Evolutionary conservation across 2,113 vertebrate genomes (phyloP).

Genomic region (Catharus minimus): DNA sequence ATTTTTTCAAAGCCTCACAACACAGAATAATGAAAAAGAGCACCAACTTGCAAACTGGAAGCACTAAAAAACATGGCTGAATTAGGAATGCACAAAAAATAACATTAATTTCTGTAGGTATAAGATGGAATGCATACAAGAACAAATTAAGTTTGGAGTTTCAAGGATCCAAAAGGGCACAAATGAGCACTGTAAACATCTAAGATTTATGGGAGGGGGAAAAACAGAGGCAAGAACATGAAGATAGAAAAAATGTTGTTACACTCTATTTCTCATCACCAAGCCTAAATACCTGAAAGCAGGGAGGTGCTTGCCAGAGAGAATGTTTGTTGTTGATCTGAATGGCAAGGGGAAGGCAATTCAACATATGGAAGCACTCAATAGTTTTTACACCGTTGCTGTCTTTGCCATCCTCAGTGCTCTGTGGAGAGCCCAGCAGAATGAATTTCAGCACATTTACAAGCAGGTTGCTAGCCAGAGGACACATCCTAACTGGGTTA

Average conservation of each 20-base stretch:
- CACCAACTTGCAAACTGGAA: neutral
- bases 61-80: neutral
- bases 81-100: neutral
- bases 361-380: neutral
- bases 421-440: neutral
- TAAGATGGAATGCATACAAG: neutral
- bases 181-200: neutral
- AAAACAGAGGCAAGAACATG: neutral
- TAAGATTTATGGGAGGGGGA: neutral
- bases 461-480: neutral
- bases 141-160: neutral
- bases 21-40: neutral
- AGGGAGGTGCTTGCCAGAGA: neutral
- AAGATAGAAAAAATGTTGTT: neutral
- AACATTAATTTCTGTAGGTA: constrained; percentile 14
- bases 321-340: neutral
- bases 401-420: neutral
- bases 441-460: neutral
- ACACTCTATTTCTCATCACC: neutral
- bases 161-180: neutral
- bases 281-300: neutral
- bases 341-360: neutral
- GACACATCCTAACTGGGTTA: neutral
- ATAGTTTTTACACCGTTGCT: neutral
- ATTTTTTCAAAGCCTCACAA: neutral